Evolutionary conservation across 1,140 invertebrate genomes (phyloP).

Genomic region (Pomphorhynchus laevis): DNA sequence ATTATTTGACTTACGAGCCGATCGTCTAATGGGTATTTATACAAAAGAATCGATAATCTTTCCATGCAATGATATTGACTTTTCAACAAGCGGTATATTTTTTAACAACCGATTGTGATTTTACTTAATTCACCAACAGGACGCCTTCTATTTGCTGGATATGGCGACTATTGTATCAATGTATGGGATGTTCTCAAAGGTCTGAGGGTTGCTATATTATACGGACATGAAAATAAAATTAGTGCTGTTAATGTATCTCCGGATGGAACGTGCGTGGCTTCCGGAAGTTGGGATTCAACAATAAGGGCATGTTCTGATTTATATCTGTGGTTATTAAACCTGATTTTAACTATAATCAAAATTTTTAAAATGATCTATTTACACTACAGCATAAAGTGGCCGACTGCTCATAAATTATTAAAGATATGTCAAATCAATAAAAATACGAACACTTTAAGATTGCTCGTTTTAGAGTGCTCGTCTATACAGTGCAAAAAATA

Average conservation of each 20-base stretch:
- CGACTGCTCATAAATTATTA: too few species aligned
- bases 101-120: background rate
- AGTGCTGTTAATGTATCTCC: constrained; percentile 68
- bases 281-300: constrained; percentile 86
- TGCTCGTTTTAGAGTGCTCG: too few species aligned
- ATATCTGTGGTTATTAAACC: too few species aligned
- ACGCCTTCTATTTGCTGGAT: constrained; percentile 70
- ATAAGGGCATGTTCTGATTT: constrained; percentile 42
- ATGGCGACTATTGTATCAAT: constrained; percentile 91
- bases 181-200: constrained; percentile 92
- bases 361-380: too few species aligned
- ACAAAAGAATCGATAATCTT: constrained; percentile 88
- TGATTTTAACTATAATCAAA: too few species aligned
- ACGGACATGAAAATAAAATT: constrained; percentile 86
- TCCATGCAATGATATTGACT: constrained; percentile 82
- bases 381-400: too few species aligned
- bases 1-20: constrained; percentile 75
- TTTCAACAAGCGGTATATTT: constrained; percentile 47
- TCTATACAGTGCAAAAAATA: too few species aligned
- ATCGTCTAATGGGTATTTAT: constrained; percentile 79
- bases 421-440: too few species aligned
- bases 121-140: constrained; percentile 23
- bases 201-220: constrained; percentile 47
- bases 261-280: constrained; percentile 78
- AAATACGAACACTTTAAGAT: too few species aligned